Evolutionary conservation across 2,797 vertebrate genomes (phyloP), one percentile per base, ranked within the genome.

Genomic region (Rhinella marina): DNA sequence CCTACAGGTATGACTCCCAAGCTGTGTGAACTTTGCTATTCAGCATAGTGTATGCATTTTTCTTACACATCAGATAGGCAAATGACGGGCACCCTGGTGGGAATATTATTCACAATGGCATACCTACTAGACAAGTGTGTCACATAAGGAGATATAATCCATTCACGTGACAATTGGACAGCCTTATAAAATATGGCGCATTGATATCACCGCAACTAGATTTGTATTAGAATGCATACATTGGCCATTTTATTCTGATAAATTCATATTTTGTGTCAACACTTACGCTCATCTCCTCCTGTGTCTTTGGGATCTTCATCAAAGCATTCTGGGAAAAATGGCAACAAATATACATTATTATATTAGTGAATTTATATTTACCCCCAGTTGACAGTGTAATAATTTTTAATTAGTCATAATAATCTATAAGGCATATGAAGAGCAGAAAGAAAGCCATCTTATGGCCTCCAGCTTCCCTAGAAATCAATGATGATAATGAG

Each of bases 221-320:
- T 57, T 79, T 19, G 27, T 57, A n/a, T n/a, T 76, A 50, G 41
- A 3, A 10, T 4, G 10, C 50, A 32, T 29, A 19, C 7, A 57
- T 9, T 25, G 14, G 56, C 54, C 59, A 16, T 54, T 23, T 17
- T 76, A 3, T n/a, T 54, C 14, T 75, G 54, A 59, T 59, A 16
- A 0, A 83, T 21, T 56, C 21, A 10, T 13, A 76, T 14, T 41
- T 56, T 16, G 48, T 29, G 4, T 19, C 41, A 80, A 57, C 83
- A 93, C 96, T 96, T 90, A 99, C 98, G 90, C 80, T 96, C 93
- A 90, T 98, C 99, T 7, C 94, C 94, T 6, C 96, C 93, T 41
- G 94, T 93, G 89, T 99, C 97, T 93, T 96, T 96, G 17, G 97
- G 97, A 81, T 97, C 98, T 21, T 97, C 92, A 90, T 94, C 96